Evolutionary conservation across 2,113 vertebrate species (phyloP), one percentile per base, ranked within the genome.

Genomic region (Trinectes maculatus): DNA sequence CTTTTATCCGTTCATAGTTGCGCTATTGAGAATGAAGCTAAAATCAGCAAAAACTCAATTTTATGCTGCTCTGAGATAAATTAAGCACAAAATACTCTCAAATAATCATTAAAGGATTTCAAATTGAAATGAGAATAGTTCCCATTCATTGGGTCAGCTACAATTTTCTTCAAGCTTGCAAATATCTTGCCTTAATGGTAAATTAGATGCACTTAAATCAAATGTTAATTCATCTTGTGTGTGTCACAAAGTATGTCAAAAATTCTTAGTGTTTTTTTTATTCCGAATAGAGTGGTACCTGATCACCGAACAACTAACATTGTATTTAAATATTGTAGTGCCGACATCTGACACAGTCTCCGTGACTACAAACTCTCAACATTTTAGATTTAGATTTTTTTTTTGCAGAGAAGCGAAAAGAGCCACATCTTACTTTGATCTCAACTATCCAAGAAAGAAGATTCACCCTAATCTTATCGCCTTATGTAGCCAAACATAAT

Each of bases 381-480:
- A 40, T 24, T 60, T 61, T 53, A 6, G 22, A 78, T 64, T 77
- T 77, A 40, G 25, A 46, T 64, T 59, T 47, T 48, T n/a, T 63
- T 60, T 43, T 54, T 21, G 28, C 22, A 64, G 37, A 53, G 59
- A 47, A n/a, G n/a, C n/a, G n/a, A n/a, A n/a, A 48, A 79, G 80
- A 84, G 46, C 62, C 62, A 81, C 81, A 84, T 87, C 74, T 79
- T 74, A 84, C 71, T 85, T 85, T 83, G 84, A 90, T 88, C 81
- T 81, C 64, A 87, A 74, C 49, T 28, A 51, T 43, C 71, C 57
- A 66, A 71, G 49, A 87, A 74, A 85, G 66, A 36, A 74, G 71
- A 71, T 72, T 74, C 64, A 25, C 73, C 62, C 74, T 90, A 93
- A 91, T 92, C 86, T 85, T 77, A 93, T 89, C 85, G 86, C 82